A percentile compares a stretch with the other conserved stretches of the same genome.
Evolutionary conservation across 2,888 invertebrate species (phyloP).

Genomic region (Nymphalis c-album): DNA sequence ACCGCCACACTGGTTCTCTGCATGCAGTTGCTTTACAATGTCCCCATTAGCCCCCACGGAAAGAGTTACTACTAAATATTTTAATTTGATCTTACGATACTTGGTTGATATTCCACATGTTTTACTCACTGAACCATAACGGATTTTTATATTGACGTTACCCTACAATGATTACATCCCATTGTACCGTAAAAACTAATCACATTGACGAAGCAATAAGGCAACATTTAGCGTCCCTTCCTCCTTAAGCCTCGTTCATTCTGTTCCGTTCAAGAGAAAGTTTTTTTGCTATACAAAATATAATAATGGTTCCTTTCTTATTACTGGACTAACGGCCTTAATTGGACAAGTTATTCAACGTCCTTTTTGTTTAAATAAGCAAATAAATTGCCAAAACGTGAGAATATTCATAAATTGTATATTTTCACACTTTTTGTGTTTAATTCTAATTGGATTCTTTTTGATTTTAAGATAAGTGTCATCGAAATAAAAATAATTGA

Average conservation of each 20-base stretch:
- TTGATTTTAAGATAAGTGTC: neutral
- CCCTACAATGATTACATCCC: neutral
- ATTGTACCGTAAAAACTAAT: neutral
- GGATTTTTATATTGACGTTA: no score
- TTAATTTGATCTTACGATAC: no score
- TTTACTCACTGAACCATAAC: no score
- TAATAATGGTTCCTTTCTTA: slow-evolving; percentile 21
- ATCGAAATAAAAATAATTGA: neutral
- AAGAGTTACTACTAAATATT: no score
- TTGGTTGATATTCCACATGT: no score
- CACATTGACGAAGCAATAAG: slow-evolving; percentile 1
- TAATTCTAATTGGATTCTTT: slow-evolving; percentile 10
- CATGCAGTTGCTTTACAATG: no score
- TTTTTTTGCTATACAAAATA: slow-evolving; percentile 16
- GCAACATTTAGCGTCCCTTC: neutral
- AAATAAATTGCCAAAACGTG: slow-evolving; percentile 16
- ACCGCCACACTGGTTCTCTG: no score
- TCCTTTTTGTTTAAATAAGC: slow-evolving; percentile 24
- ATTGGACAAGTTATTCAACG: slow-evolving; percentile 23
- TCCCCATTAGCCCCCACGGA: no score
- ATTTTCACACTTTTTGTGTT: neutral
- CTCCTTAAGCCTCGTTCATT: neutral
- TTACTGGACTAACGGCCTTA: slow-evolving; percentile 17
- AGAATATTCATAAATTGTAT: slow-evolving; percentile 7
- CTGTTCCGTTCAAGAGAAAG: neutral